Base-by-base conservation (phyloP, 2,113 vertebrate genomes). In the Chloropsis hardwickii region DNA sequence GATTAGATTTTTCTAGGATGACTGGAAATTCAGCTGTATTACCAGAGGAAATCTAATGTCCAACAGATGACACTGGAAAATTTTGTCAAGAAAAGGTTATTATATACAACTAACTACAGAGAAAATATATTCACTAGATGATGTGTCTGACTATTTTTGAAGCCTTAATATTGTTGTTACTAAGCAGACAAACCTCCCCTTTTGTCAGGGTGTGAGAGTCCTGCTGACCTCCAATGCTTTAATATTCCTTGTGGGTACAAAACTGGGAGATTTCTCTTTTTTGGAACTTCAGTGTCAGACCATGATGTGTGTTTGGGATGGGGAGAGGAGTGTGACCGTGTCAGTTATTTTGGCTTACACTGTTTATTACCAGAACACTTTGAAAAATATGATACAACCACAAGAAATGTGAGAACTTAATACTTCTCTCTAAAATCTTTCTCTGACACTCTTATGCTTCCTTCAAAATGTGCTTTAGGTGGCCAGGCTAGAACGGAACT, bases 401-500 rank as follows among this genome's bases (percentile, higher is more conserved):
- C 80, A 82, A 88, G 81, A 94, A 93, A 84, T 62, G 14, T 81
- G 37, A 82, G 54, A 88, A 65, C 28, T 86, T 60, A 12, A 45
- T 31, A 37, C 24, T 90, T 40, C 16, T 73, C 69, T 88, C 77
- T 53, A 45, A 84, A 88, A 19, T 62, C 23, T 35, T 76, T 62
- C 50, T 86, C 48, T 90, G n/a, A 74, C 48, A 53, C 4, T 39
- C 37, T 48, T 60, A 2, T 31, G 7, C 81, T 86, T 90, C 45
- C 44, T 65, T 71, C 61, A n/a, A 69, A 56, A 64, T 66, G 11
- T 25, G 97, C 56, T 40, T 18, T 14, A 99, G 99, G 99, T 99
- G 92, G 99, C 99, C 69, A 98, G 96, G 72, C 96, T 99, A n/a
- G 99, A 99, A 94, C 98, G 97, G 88, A 99, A 99, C 92, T 99